Conservation (phyloP, 2,797 vertebrate species). For the Leucoraja ocellata region DNA sequence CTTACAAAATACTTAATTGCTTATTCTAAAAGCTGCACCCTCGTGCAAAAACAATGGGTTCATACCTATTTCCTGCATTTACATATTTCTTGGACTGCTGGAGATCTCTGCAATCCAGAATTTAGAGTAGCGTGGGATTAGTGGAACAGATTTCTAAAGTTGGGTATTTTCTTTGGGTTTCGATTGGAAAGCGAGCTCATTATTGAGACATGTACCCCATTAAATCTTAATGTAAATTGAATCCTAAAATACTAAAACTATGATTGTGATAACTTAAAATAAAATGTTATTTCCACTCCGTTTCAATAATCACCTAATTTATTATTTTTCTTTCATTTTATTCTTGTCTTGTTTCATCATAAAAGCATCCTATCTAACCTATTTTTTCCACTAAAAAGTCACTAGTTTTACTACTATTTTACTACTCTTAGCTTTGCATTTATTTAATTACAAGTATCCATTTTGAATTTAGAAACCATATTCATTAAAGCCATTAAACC, state of each 20-base stretch:
- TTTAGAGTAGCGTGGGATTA: background rate
- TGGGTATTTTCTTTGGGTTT: background rate
- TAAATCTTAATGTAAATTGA: background rate
- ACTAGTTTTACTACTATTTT: background rate
- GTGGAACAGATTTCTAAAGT: background rate
- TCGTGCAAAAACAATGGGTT: background rate
- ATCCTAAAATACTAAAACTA: background rate
- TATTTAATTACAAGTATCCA: background rate
- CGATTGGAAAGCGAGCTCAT: too few species aligned
- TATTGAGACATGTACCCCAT: too few species aligned
- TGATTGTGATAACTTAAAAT: background rate
- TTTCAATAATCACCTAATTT: background rate
- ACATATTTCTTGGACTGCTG: background rate
- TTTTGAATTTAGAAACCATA: background rate
- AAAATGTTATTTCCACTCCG: background rate
- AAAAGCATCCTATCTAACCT: background rate
- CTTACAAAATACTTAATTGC: background rate
- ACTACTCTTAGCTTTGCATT: background rate
- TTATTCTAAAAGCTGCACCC: background rate
- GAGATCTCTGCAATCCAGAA: background rate
- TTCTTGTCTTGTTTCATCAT: background rate
- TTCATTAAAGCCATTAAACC: background rate
- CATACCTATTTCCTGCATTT: background rate
- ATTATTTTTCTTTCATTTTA: background rate
- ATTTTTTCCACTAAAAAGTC: background rate